Conservation (phyloP, 2,888 invertebrate species). For the Ceriagrion tenellum region DNA sequence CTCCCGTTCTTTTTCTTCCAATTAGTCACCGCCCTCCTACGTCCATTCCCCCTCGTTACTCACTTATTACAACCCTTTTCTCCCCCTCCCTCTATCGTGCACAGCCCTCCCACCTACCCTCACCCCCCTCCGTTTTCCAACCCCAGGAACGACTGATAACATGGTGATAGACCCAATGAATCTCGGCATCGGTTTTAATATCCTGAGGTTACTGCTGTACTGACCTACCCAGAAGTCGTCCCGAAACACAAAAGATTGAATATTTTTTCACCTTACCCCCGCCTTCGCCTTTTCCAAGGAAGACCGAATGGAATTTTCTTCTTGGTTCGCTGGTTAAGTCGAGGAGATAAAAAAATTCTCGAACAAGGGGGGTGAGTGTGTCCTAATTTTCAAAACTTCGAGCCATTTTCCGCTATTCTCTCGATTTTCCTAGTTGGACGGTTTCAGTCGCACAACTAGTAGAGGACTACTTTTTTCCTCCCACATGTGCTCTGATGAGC, state of each 20-base stretch:
- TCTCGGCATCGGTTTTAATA: not conserved
- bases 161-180: slow-evolving; percentile 4
- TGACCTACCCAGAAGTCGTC: not conserved
- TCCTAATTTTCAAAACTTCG: not conserved
- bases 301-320: not conserved
- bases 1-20: not conserved
- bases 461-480: not conserved
- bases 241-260: not conserved
- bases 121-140: not conserved
- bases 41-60: not conserved
- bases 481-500: no score
- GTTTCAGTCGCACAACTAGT: not conserved
- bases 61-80: not conserved
- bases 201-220: not conserved
- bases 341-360: not conserved
- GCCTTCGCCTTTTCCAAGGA: no score
- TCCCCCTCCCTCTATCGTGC: not conserved
- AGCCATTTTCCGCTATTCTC: not conserved
- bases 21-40: not conserved
- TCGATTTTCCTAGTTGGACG: not conserved
- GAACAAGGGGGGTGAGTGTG: not conserved
- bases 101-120: no score
- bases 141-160: slow-evolving; percentile 1
- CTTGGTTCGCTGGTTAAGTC: not conserved
- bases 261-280: not conserved